Base-by-base conservation (phyloP, 53 echinoderm and acorn worm genomes). In the Mesocentrotus franciscanus region DNA sequence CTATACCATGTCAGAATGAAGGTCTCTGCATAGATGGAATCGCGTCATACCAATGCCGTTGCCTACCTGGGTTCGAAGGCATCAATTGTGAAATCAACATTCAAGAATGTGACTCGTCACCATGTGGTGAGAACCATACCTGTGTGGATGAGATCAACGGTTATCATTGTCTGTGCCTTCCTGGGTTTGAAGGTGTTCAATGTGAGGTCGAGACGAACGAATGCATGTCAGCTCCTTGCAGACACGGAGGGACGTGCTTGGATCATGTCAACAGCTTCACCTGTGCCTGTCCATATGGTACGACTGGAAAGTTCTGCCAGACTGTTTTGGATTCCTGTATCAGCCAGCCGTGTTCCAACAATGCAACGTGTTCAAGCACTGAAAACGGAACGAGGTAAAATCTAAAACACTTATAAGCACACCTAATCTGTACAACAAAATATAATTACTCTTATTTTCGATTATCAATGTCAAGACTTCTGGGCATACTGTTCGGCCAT, bases 31-130 rank as follows among this genome's bases (percentile, higher is more conserved):
- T 60, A 34, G 93, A 81, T 16, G 93, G 83, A 55, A 17, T 93
- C 15, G 93, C 93, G 9, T 58, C 81, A 8, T 93, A 93, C 36
- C 16, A 78, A 34, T 93, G 93, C 66, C 59, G 59, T 9, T 93
- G 93, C 61, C 93, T 93, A 14, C 93, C 93, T 5, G 93, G 93
- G 33, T 93, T 93, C 36, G 93, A 93, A 49, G 93, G 93, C 33
- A 34, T 10, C 11, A 57, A 81, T 59, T 93, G 93, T 60, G 79
- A 34, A 60, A 33, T 93, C 10, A 42, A 93, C 81, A 93, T 93
- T 12, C 60, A 93, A 29, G 93, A 93, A 81, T 93, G 93, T 33
- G 81, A 78, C 36, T 93, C 93, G 33, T 93, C 93, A 17, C 93
- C 93, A 0, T 93, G 93, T 42, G 0, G 24, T 74, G 60, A 81